Percentiles rank a stretch among this genome's conserved stretches.
Evolutionary conservation across 2,113 vertebrate genomes (phyloP).

Genomic region (Furnarius figulus): DNA sequence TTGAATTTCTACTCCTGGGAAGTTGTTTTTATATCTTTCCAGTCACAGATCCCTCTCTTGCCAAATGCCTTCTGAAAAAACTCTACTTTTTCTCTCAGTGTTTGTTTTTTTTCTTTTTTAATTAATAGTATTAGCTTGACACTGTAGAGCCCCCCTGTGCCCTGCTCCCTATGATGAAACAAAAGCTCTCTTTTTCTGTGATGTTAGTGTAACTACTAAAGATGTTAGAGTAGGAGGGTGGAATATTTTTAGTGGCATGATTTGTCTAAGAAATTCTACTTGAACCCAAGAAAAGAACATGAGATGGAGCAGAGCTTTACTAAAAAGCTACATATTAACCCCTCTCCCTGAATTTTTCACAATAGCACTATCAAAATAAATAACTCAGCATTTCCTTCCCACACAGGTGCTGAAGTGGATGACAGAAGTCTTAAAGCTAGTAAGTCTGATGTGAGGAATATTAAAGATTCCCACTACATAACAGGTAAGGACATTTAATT

Average conservation of each 20-base stretch:
- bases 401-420: slow-evolving; percentile 35
- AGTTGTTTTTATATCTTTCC: not conserved
- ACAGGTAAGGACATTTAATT: slow-evolving; percentile 65
- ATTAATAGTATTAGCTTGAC: not conserved
- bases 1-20: not conserved
- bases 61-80: not conserved
- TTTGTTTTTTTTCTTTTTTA: not conserved
- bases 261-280: not conserved
- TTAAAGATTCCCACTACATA: slow-evolving; percentile 10
- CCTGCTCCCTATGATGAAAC: not conserved
- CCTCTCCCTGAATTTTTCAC: not conserved
- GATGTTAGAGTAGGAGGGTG: not conserved
- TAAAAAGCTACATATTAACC: not conserved
- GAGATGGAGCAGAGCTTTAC: not conserved
- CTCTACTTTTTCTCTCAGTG: not conserved
- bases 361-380: not conserved
- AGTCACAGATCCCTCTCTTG: not conserved
- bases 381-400: not conserved
- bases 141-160: not conserved
- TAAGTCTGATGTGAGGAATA: slow-evolving; percentile 19
- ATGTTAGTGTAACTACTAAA: not conserved
- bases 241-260: not conserved
- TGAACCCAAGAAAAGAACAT: not conserved
- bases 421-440: not conserved
- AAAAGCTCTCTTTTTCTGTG: not conserved